Evolutionary conservation across 2,797 vertebrate species (phyloP).

Genomic region (Dryobates pubescens): DNA sequence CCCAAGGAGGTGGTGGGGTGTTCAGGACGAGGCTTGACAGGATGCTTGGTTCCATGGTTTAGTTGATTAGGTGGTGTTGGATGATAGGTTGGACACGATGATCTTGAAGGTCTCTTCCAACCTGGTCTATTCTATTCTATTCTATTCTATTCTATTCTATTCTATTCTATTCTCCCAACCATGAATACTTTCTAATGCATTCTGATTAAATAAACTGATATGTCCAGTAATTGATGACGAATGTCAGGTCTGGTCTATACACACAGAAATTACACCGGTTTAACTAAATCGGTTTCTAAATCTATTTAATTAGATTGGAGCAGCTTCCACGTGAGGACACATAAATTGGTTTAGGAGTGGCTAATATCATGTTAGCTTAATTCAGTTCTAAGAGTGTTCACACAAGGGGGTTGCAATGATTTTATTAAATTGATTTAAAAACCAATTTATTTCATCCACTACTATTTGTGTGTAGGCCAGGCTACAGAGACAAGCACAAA

Average conservation of each 20-base stretch:
- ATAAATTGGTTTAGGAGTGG: constrained; percentile 36
- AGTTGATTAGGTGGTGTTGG: too few relatives aligned
- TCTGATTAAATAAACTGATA: not conserved
- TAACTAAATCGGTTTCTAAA: constrained; percentile 47
- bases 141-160: too few relatives aligned
- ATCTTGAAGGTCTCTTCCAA: too few relatives aligned
- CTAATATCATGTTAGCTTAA: constrained; percentile 42
- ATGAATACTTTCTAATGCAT: not conserved
- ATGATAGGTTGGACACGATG: too few relatives aligned
- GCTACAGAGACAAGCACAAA: not conserved
- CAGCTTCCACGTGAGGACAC: not conserved
- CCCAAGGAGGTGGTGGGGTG: too few relatives aligned
- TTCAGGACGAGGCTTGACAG: too few relatives aligned
- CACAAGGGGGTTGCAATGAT: constrained; percentile 23
- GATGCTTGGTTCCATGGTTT: too few relatives aligned
- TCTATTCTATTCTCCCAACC: not conserved
- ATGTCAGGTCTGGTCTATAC: not conserved
- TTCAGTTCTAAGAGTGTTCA: constrained; percentile 29
- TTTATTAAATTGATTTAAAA: constrained; percentile 57
- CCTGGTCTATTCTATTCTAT: too few relatives aligned
- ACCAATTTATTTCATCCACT: constrained; percentile 22
- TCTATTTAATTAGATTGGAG: constrained; percentile 31
- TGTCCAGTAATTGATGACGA: not conserved
- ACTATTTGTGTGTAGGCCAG: not conserved
- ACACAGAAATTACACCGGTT: constrained; percentile 8